Conservation (phyloP, 2,797 vertebrate genomes). For the Acipenser transmontanus region DNA sequence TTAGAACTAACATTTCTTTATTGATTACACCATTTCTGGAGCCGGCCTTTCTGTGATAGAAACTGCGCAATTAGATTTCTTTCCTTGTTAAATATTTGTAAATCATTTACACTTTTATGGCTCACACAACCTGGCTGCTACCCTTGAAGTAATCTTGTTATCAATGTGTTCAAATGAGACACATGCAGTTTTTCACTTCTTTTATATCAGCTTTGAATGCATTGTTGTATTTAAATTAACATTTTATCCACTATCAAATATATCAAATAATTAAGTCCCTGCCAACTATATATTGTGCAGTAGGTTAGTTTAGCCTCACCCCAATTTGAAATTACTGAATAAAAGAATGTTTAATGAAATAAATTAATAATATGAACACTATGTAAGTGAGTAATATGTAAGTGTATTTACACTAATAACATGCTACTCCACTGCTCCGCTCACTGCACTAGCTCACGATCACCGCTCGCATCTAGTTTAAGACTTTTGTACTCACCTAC, state of each 20-base stretch:
- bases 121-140: conserved; percentile 48
- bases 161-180: conserved; percentile 15
- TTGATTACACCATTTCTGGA: conserved; percentile 87
- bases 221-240: background rate
- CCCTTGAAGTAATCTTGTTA: conserved; percentile 43
- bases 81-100: conserved; percentile 64
- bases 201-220: background rate
- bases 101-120: conserved; percentile 52
- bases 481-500: no score
- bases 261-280: no score
- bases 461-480: no score
- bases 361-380: no score
- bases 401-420: no score
- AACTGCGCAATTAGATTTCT: conserved; percentile 59
- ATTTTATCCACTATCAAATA: background rate
- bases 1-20: conserved; percentile 82
- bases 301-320: no score
- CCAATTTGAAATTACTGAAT: no score
- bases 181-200: conserved; percentile 2
- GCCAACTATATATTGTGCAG: no score
- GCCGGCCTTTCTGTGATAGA: conserved; percentile 65
- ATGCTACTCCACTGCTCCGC: no score
- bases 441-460: no score
- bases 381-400: no score
- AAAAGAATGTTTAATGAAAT: no score